Evolutionary conservation across 2,888 invertebrate genomes (phyloP), one percentile per base, ranked within the genome.

Genomic region (Eupeodes latifasciatus): DNA sequence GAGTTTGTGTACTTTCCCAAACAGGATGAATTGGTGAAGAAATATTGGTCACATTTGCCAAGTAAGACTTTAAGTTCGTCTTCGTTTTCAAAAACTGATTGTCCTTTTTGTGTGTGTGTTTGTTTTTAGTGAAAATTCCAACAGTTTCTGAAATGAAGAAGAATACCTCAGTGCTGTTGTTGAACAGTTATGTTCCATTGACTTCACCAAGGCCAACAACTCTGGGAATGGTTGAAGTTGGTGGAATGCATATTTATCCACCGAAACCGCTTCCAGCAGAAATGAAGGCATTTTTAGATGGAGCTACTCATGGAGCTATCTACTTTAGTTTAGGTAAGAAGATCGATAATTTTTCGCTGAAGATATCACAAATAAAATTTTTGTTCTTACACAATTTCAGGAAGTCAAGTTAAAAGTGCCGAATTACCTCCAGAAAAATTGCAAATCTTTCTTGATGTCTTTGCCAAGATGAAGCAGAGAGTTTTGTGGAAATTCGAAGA

Each of bases 201-300:
- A 93, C 94, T 47, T 93, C 93, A 5, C 90, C 94, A 10, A 92
- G 94, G 72, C 94, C 95, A 7, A 91, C 92, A 0, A 92, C 94
- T 3, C 92, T 94, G 2, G 93, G 93, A 6, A 92, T 95, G 88
- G 91, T 95, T 7, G 94, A 95, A 64, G 94, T 95, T 7, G 95
- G 94, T 11, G 95, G 95, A 53, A 92, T 95, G 80, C 95, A 95
- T 85, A 93, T 95, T 57, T 93, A 93, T 71, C 92, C 92, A n/a
- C 92, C 93, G 19, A 93, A 93, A 77, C 84, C 90, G 10, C 81
- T 93, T 81, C 92, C 93, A 34, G 51, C 84, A n/a, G 93, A 94
- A 84, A 91, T 94, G 27, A 91, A 94, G 87, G 89, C 90, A 36
- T 94, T 94, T 84, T 85, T 94, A 62, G 93, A 94, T 75, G 93